phyloP scores from a whole-genome alignment of 2,113 vertebrate species.

The Corythornis vintsioides region DNA sequence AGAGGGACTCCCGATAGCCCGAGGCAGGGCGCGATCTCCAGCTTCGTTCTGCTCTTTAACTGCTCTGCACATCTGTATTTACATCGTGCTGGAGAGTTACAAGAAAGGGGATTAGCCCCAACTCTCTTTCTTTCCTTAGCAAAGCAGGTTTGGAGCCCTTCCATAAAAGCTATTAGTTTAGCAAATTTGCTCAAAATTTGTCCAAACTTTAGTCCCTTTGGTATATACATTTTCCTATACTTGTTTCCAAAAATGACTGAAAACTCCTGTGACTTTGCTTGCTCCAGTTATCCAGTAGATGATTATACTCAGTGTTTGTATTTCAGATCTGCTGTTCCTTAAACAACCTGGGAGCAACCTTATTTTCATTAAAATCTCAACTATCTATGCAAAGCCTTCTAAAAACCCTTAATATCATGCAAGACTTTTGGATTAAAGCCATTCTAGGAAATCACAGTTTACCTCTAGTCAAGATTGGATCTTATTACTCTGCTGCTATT shows the following conservation, averaged over 20 bases:
- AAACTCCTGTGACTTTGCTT: not conserved
- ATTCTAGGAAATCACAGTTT: not conserved
- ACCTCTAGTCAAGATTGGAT: not conserved
- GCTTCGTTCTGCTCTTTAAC: conserved; percentile 45
- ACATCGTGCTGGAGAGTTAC: not conserved
- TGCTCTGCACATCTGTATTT: conserved; percentile 66
- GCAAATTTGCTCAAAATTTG: conserved; percentile 37
- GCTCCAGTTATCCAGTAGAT: not conserved
- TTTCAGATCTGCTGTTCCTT: not conserved
- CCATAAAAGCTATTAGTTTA: conserved; percentile 70
- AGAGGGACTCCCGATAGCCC: conserved; percentile 4
- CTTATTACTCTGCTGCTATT: not conserved
- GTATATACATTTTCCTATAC: conserved; percentile 11
- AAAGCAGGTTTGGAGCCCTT: conserved; percentile 47
- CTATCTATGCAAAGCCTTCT: not conserved
- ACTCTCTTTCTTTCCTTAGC: not conserved
- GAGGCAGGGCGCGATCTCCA: not conserved
- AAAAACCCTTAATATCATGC: not conserved
- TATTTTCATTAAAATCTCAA: not conserved
- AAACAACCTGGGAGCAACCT: not conserved
- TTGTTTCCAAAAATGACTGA: conserved; percentile 8
- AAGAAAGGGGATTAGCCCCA: conserved; percentile 29
- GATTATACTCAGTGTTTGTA: not conserved
- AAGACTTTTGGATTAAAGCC: not conserved
- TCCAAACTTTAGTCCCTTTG: conserved; percentile 38